Evolutionary conservation across 2,888 invertebrate genomes (phyloP).

Genomic region (Lottia scabra): DNA sequence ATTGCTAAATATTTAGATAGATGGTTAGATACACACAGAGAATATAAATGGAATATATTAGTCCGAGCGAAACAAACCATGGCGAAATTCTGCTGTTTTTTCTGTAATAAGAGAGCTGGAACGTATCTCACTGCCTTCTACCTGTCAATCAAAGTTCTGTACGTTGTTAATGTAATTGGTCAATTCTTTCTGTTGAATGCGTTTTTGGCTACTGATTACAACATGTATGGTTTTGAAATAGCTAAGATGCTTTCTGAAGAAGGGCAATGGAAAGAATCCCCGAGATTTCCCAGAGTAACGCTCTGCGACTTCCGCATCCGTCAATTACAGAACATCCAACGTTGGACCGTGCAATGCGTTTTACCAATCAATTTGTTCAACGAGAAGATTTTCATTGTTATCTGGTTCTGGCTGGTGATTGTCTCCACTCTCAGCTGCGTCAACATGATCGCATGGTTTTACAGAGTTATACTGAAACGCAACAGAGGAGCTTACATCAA

Average conservation of each 20-base stretch:
- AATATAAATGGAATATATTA: slow-evolving; percentile 53
- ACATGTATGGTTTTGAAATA: slow-evolving; percentile 57
- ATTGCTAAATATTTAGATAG: slow-evolving; percentile 56
- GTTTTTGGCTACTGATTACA: slow-evolving; percentile 60
- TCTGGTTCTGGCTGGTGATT: slow-evolving; percentile 62
- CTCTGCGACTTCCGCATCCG: slow-evolving; percentile 61
- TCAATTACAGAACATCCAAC: slow-evolving; percentile 57
- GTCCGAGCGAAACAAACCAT: slow-evolving; percentile 49
- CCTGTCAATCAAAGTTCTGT: slow-evolving; percentile 53
- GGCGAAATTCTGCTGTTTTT: slow-evolving; percentile 48
- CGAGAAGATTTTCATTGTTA: slow-evolving; percentile 62
- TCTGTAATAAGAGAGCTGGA: slow-evolving; percentile 59
- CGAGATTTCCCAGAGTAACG: slow-evolving; percentile 58
- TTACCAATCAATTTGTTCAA: slow-evolving; percentile 62
- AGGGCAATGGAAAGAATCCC: slow-evolving; percentile 43
- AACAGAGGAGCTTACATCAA: slow-evolving; percentile 52
- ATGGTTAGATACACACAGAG: slow-evolving; percentile 56
- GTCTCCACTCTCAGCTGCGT: slow-evolving; percentile 44
- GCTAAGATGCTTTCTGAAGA: slow-evolving; percentile 30
- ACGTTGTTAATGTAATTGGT: slow-evolving; percentile 51
- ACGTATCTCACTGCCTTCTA: slow-evolving; percentile 58
- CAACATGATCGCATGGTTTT: slow-evolving; percentile 47
- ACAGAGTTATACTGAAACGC: slow-evolving; percentile 51
- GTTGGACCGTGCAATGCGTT: slow-evolving; percentile 61
- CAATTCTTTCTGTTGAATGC: slow-evolving; percentile 62